Conservation (phyloP, 2,113 vertebrate species). For the Odontophorus gujanensis region DNA sequence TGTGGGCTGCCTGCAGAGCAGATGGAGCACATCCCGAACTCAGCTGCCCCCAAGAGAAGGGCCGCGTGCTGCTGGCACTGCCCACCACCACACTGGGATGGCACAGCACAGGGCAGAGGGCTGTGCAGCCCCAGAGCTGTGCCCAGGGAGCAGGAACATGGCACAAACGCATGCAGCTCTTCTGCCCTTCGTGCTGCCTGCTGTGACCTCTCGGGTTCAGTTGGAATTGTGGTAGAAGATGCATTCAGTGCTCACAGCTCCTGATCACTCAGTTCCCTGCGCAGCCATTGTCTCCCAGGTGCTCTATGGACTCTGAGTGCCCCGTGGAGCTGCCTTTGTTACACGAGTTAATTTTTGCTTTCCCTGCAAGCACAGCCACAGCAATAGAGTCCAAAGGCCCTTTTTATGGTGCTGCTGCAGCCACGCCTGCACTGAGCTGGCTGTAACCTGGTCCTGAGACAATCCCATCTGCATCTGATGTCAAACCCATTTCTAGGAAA, state of each 20-base stretch:
- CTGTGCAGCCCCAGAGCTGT: neutral
- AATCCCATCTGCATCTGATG: neutral
- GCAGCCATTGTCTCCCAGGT: neutral
- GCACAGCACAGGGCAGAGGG: too few species aligned
- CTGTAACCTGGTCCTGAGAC: neutral
- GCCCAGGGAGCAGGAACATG: neutral
- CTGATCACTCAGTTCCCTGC: neutral
- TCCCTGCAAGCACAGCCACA: neutral
- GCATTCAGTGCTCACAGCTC: neutral
- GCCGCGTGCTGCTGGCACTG: neutral
- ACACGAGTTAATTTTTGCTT: neutral
- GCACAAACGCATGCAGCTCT: neutral
- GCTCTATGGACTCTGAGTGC: neutral
- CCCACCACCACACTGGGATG: neutral
- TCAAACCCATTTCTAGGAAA: neutral
- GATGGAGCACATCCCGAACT: neutral
- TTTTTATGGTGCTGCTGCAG: conserved; percentile 1
- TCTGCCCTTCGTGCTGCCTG: neutral
- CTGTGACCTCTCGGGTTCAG: neutral
- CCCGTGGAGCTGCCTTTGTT: neutral
- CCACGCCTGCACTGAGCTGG: neutral
- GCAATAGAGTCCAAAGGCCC: conserved; percentile 51
- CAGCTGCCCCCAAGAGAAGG: neutral
- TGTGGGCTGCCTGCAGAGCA: neutral
- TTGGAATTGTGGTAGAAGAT: too few species aligned